phyloP scores from a whole-genome alignment of 2,113 vertebrate species.

The Xerus inauris region DNA sequence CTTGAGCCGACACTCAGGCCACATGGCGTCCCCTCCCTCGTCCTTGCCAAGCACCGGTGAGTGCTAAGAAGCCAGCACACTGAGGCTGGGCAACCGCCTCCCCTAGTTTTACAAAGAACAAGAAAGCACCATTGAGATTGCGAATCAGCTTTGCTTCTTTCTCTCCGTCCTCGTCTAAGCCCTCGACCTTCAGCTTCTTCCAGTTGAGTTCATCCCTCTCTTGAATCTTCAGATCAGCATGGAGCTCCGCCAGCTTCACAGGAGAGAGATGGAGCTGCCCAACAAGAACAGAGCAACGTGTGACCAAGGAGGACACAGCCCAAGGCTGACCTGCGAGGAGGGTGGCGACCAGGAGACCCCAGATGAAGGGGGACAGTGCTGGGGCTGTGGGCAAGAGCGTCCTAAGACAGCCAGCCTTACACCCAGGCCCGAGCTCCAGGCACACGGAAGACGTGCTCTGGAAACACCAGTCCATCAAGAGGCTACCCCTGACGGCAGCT shows the following conservation, averaged over 20 bases:
- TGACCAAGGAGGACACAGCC: neutral
- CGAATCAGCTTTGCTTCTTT: slow-evolving; percentile 92
- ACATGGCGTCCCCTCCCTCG: accelerated
- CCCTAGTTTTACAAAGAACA: accelerated
- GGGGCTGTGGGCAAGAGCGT: accelerated
- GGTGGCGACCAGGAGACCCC: too few species aligned
- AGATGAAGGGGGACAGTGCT: too few species aligned
- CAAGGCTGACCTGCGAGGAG: accelerated
- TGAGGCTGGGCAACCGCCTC: accelerated
- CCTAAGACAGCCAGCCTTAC: accelerated
- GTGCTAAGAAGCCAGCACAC: neutral
- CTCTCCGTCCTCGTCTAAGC: slow-evolving; percentile 94
- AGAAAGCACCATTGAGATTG: slow-evolving; percentile 87
- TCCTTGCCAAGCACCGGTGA: too few species aligned
- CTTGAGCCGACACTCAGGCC: neutral
- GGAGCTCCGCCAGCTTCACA: slow-evolving; percentile 92
- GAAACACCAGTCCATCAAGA: accelerated
- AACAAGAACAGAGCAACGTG: accelerated
- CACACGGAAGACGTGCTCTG: accelerated
- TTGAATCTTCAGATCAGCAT: slow-evolving; percentile 96
- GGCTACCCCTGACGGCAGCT: accelerated
- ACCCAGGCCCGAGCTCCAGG: neutral
- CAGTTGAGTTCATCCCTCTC: slow-evolving; percentile 96
- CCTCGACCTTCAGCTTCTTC: slow-evolving; percentile 96
- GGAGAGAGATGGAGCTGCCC: slow-evolving; percentile 92